phyloP scores from a whole-genome alignment of 2,888 invertebrate species.

The Beris chalybata region DNA sequence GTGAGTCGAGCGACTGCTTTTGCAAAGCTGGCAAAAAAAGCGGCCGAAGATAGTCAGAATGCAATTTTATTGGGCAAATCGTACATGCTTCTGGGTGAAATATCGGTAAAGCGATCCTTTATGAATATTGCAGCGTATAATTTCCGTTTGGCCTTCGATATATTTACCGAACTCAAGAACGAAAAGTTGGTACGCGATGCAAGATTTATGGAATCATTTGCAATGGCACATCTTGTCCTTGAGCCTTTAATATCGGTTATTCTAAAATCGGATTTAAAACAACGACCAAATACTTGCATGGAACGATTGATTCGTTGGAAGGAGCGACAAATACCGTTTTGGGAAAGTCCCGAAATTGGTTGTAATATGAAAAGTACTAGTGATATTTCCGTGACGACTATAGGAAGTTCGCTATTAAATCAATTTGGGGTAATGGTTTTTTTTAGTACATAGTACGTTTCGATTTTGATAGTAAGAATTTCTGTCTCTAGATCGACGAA shows the following conservation, averaged over 20 bases:
- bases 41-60: conserved; percentile 10
- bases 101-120: neutral
- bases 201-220: conserved; percentile 31
- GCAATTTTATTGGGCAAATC: conserved; percentile 16
- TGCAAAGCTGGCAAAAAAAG: conserved; percentile 22
- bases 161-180: conserved; percentile 25
- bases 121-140: conserved; percentile 24
- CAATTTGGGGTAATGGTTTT: conserved; percentile 4
- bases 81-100: conserved; percentile 21
- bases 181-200: conserved; percentile 20
- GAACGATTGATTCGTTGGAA: conserved; percentile 24
- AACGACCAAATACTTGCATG: neutral
- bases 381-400: neutral
- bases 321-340: conserved; percentile 28
- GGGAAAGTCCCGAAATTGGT: conserved; percentile 14
- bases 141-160: conserved; percentile 23
- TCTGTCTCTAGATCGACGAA: conserved; percentile 6
- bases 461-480: neutral
- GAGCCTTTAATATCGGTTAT: conserved; percentile 1
- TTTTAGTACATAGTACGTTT: neutral
- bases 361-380: neutral
- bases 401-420: neutral
- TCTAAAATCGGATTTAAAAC: neutral
- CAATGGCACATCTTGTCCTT: conserved; percentile 14
- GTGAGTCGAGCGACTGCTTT: conserved; percentile 11